Evolutionary conservation across 2,113 vertebrate species (phyloP), one percentile per base, ranked within the genome.

Genomic region (Ardeotis arabs): DNA sequence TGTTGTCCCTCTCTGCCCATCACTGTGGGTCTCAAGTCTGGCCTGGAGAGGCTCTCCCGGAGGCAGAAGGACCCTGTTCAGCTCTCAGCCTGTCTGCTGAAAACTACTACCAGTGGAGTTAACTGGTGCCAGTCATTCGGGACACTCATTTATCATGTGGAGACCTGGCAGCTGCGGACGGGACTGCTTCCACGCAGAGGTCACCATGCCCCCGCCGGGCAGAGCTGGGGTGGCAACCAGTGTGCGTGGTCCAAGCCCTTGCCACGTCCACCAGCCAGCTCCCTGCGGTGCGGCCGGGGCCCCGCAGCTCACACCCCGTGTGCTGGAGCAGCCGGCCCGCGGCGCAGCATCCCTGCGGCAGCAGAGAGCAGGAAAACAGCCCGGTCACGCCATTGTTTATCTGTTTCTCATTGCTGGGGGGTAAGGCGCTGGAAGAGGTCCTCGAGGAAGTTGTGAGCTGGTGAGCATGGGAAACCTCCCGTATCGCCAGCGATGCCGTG

Each of bases 371-470:
- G 80, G 53, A 53, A 23, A 39, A 10, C 6, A 2, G 20, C 31
- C 27, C 2, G 0, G 10, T 3, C n/a, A 12, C 5, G 25, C 29
- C 8, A 4, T 0, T 4, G 2, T 62, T 29, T 21, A 0, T 17
- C 53, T 12, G 7, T 2, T 39, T 28, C 29, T 53, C 13, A 2
- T 0, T 6, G 20, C 14, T 0, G 0, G 62, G 19, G 8, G 21
- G 19, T 10, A 29, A 47, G 67, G 49, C 1, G 16, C 60, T 44
- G 22, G 21, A 22, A 72, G 69, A 63, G 60, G 8, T 47, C 50
- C 86, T 37, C 2, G 0, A 37, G 78, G 67, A 50, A 16, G 60
- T 31, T 59, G 47, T 29, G 39, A 89, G 58, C 7, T 12, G 69
- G 49, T 35, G 64, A 69, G 41, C 22, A 22, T 1, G 22, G 47